These are phyloP conservation scores for Chorisops tibialis DNA, from an alignment of 2,888 invertebrate genomes.

Conservation along the genomic window DNA sequence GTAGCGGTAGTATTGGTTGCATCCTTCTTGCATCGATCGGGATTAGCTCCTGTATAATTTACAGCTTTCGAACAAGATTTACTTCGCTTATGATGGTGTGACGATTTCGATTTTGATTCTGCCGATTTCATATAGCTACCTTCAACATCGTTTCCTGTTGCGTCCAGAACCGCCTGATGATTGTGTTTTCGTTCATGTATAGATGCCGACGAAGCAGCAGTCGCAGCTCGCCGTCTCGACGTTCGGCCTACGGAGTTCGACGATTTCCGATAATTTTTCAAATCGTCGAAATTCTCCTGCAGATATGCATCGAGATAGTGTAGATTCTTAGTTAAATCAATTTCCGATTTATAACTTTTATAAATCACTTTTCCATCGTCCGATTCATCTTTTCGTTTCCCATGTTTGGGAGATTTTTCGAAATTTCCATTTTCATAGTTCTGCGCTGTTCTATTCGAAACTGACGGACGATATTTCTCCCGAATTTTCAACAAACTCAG, in stretches of 20 bases:
- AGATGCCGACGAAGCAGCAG: slow-evolving; percentile 32
- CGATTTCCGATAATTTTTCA: slow-evolving; percentile 40
- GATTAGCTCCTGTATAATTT: slow-evolving; percentile 19
- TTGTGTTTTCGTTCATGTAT: slow-evolving; percentile 32
- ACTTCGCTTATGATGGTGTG: slow-evolving; percentile 42
- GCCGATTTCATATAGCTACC: too few relatives aligned
- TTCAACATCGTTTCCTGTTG: too few relatives aligned
- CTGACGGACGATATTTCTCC: slow-evolving; percentile 46
- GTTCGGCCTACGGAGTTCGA: slow-evolving; percentile 46
- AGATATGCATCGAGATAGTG: slow-evolving; percentile 50
- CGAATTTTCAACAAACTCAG: slow-evolving; percentile 48
- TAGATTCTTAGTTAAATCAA: slow-evolving; percentile 50
- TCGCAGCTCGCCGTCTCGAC: slow-evolving; percentile 20
- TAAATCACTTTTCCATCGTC: slow-evolving; percentile 40
- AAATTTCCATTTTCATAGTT: slow-evolving; percentile 11
- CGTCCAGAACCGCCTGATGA: slow-evolving; percentile 26
- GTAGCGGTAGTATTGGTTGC: slow-evolving; percentile 36
- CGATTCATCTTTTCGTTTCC: background rate
- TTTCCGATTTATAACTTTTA: slow-evolving; percentile 52
- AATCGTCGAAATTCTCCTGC: slow-evolving; percentile 50
- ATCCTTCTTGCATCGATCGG: background rate
- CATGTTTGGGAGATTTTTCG: slow-evolving; percentile 2
- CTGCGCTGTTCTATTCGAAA: slow-evolving; percentile 42
- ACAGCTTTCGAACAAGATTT: slow-evolving; percentile 42
- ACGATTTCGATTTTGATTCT: background rate